A percentile compares a stretch with the other conserved stretches of the same genome.
These are phyloP conservation scores for Xestia c-nigrum DNA, from an alignment of 2,888 invertebrate species.

Conservation along the genomic window DNA sequence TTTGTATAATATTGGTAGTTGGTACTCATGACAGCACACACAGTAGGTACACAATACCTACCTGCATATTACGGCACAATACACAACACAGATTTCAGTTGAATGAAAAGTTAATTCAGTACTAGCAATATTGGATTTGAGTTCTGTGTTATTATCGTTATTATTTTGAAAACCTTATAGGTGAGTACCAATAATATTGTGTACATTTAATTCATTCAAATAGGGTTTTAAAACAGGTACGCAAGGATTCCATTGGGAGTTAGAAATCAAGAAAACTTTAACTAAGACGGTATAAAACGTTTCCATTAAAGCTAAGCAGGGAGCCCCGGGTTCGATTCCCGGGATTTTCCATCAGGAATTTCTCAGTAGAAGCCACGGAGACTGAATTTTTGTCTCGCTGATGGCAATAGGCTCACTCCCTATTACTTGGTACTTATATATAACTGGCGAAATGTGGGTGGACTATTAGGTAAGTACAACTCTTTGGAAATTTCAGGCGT, in stretches of 20 bases:
- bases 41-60: neutral
- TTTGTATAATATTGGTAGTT: neutral
- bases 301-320: too few relatives aligned
- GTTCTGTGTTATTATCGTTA: neutral
- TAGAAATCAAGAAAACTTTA: neutral
- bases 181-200: neutral
- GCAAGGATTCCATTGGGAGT: neutral
- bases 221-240: neutral
- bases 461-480: too few relatives aligned
- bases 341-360: too few relatives aligned
- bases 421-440: too few relatives aligned
- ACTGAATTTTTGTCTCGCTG: too few relatives aligned
- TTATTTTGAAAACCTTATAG: neutral
- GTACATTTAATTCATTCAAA: neutral
- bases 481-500: too few relatives aligned
- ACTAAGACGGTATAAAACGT: neutral
- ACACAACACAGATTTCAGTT: neutral
- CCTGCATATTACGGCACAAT: neutral
- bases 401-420: too few relatives aligned
- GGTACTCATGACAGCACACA: neutral
- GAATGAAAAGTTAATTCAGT: conserved; percentile 4
- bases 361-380: too few relatives aligned
- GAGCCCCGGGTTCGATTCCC: too few relatives aligned
- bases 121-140: neutral
- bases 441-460: too few relatives aligned